phyloP scores from a whole-genome alignment of 2,888 invertebrate genomes.

The Sminthurides aquaticus region DNA sequence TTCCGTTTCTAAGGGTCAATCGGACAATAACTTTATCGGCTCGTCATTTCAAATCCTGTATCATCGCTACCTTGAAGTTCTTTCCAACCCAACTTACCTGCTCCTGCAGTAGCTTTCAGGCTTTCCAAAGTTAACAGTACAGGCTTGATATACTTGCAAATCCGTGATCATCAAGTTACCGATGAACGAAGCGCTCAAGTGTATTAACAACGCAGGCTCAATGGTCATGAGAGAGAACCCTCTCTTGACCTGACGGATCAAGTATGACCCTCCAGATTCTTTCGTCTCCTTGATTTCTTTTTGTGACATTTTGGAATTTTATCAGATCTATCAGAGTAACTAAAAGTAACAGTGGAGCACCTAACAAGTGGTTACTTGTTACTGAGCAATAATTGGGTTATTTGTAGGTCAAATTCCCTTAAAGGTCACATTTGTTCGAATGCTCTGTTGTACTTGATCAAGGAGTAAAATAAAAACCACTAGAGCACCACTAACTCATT shows the following conservation, averaged over 20 bases:
- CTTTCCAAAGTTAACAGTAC: slow-evolving; percentile 31
- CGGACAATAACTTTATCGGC: neutral
- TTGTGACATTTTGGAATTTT: too few relatives aligned
- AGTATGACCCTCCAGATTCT: too few relatives aligned
- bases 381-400: too few relatives aligned
- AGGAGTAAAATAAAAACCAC: too few relatives aligned
- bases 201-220: slow-evolving; percentile 38
- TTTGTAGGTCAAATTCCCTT: too few relatives aligned
- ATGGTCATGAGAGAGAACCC: slow-evolving; percentile 24
- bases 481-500: too few relatives aligned
- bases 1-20: neutral
- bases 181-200: slow-evolving; percentile 41
- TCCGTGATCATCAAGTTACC: slow-evolving; percentile 40
- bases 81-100: slow-evolving; percentile 23
- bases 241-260: slow-evolving; percentile 4
- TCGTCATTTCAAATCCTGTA: neutral
- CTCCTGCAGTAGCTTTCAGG: slow-evolving; percentile 13
- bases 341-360: too few relatives aligned
- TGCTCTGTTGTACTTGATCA: too few relatives aligned
- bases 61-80: neutral
- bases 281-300: too few relatives aligned
- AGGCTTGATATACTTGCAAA: slow-evolving; percentile 35
- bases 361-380: too few relatives aligned
- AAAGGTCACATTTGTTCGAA: too few relatives aligned
- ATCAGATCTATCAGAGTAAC: too few relatives aligned